Base-by-base conservation (phyloP, 92 coral and sea anemone genomes). In the Heliopora coerulea region DNA sequence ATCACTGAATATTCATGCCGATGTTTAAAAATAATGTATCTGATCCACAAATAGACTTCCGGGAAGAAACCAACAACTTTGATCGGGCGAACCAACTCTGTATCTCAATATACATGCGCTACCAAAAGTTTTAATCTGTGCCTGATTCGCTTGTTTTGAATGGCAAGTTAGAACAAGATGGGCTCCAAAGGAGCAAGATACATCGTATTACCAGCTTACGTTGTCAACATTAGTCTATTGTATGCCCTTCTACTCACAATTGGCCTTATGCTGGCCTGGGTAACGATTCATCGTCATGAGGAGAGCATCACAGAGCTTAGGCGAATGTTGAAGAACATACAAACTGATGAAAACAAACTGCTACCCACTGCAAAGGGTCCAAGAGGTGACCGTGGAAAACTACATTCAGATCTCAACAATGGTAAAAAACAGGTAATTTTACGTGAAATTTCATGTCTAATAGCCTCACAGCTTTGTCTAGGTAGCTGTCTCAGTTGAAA, bases 231-330 rank as follows among this genome's bases (percentile, higher is more conserved):
- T 52, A 63, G 62, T 58, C 21, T 70, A 25, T 52, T 70, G 77
- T 54, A 52, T 54, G 77, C 63, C 17, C 21, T 70, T 54, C 24
- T 70, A 70, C 49, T 70, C 77, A 70, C 77, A 63, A 70, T 62
- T 70, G 77, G 77, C 25, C 63, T 70, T 15, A 58, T 70, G 33
- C 77, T 70, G 54, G 77, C 77, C 63, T 70, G 77, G 62, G 77
- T 70, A 31, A 70, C 77, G 25, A 70, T 70, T 49, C 54, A 70
- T 49, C 63, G 63, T 41, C 77, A 70, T 54, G 77, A 70, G 58
- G 8, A 70, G 77, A 30, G 24, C 26, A 70, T 70, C 54, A 40
- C 62, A 31, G 77, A 70, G 32, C 54, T 70, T 32, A 52, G 63
- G 20, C 62, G n/a, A 25, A 19, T 52, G 62, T 52, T 70, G 49